Evolutionary conservation across 2,888 invertebrate species (phyloP), one percentile per base, ranked within the genome.

Genomic region (Tholera decimalis): DNA sequence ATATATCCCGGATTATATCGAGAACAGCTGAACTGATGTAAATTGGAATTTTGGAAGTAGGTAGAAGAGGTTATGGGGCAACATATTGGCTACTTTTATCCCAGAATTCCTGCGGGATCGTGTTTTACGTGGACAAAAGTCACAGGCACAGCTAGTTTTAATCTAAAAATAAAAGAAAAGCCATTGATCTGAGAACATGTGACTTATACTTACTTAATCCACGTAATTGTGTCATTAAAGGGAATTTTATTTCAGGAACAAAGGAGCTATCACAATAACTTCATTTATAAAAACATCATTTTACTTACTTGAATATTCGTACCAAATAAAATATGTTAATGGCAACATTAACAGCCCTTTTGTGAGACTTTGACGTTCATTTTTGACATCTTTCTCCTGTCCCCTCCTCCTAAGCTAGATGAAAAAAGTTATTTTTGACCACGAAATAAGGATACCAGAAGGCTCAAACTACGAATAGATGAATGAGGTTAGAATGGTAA

Each of bases 391-490:
- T 67, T 67, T 67, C 44, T 44, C 30, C 20, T 30, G 41, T 33
- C 37, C 39, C 46, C 57, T 46, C 35, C 35, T 67, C 24, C 51
- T 51, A 63, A 59, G 59, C 58, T 67, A 82, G 80, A 81, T 82
- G 78, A 80, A 80, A 82, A 80, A 81, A 82, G 76, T 80, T 80
- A 0, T 37, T 50, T 55, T 67, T 28, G n/a, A 22, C 46, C 47
- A 41, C 37, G 2, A n/a, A 7, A 35, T 13, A 47, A 8, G 9
- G 3, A 13, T 0, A 8, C 5, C 37, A 73, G 64, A 70, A 73
- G 41, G 3, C 1, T 1, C 8, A 60, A n/a, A 15, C 4, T n/a
- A 7, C 22, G 9, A 22, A 0, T 0, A 39, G n/a, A 11, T 11
- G 9, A 4, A 22, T 30, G 30, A 11, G 11, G 9, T 11, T 30